These are phyloP conservation scores for Trachelipus rathkii DNA, from an alignment of 1,140 invertebrate genomes.

Conservation along the genomic window DNA sequence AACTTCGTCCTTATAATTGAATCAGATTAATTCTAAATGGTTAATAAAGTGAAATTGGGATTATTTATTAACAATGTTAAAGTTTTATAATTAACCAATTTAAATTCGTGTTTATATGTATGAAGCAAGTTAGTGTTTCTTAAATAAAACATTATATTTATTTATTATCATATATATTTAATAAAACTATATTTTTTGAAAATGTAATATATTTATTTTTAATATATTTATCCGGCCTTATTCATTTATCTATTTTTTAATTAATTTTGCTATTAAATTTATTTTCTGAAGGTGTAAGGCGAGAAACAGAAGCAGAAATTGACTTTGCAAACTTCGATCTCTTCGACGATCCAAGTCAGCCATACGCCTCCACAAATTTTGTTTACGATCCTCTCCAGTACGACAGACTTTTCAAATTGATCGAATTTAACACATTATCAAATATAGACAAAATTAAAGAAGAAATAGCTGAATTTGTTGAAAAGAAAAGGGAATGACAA, in stretches of 20 bases:
- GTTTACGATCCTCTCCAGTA: constrained; percentile 52
- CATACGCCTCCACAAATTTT: constrained; percentile 55
- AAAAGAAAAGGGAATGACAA: constrained; percentile 24
- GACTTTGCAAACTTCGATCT: constrained; percentile 54
- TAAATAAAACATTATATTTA: too few relatives aligned
- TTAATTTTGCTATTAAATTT: constrained; percentile 22
- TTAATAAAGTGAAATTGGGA: too few relatives aligned
- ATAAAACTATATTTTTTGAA: too few relatives aligned
- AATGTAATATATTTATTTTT: too few relatives aligned
- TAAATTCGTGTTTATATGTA: too few relatives aligned
- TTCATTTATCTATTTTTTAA: constrained; percentile 2
- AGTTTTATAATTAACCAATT: too few relatives aligned
- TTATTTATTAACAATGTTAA: too few relatives aligned
- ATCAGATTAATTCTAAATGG: too few relatives aligned
- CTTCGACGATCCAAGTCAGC: constrained; percentile 52
- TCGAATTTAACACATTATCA: constrained; percentile 54
- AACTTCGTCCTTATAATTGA: too few relatives aligned
- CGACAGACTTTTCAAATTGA: constrained; percentile 52
- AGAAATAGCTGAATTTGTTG: constrained; percentile 32
- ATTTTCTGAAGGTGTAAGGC: constrained; percentile 46
- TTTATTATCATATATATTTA: too few relatives aligned
- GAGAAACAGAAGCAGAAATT: constrained; percentile 52
- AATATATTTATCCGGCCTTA: not conserved
- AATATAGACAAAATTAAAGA: constrained; percentile 51
- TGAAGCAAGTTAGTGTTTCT: too few relatives aligned